Conservation (phyloP, 2,797 vertebrate genomes). For the Adrianichthys oophorus region DNA sequence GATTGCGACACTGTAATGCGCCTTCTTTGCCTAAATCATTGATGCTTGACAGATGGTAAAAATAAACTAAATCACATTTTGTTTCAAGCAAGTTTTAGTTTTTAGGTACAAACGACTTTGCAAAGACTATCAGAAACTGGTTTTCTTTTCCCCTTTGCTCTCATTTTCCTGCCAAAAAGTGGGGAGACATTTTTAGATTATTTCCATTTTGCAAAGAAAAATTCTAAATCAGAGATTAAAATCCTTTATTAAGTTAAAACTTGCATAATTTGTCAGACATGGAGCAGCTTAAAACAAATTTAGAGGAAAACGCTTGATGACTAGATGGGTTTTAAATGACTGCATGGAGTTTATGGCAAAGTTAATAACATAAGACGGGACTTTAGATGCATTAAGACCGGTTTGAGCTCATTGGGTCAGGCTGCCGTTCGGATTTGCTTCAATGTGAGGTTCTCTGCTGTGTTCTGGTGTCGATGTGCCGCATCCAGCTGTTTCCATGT, state of each 20-base stretch:
- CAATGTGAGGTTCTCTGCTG: constrained; percentile 16
- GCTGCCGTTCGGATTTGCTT: constrained; percentile 36
- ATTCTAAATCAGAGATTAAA: background rate
- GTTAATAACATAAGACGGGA: constrained; percentile 42
- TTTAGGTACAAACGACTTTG: too few species aligned
- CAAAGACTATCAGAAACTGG: too few species aligned
- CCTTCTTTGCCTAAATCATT: constrained; percentile 40
- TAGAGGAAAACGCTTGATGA: constrained; percentile 1
- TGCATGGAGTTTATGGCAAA: constrained; percentile 27
- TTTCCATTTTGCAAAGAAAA: too few species aligned
- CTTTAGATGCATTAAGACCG: constrained; percentile 14
- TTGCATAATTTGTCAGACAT: constrained; percentile 5
- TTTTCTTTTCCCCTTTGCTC: too few species aligned
- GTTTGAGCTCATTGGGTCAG: constrained; percentile 27
- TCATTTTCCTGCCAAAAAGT: too few species aligned
- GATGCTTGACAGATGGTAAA: constrained; percentile 12
- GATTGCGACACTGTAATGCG: constrained; percentile 34
- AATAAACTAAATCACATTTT: constrained; percentile 24
- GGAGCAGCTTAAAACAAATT: constrained; percentile 9
- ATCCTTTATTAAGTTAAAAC: constrained; percentile 13
- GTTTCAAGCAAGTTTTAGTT: too few species aligned
- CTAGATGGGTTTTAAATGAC: constrained; percentile 41
- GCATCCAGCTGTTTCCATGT: constrained; percentile 52
- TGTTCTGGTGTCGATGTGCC: constrained; percentile 11
- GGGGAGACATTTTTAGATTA: too few species aligned